Percentiles rank a stretch among this genome's conserved stretches.
Evolutionary conservation across 2,113 vertebrate genomes (phyloP).

Genomic region (Proterorhinus semilunaris): DNA sequence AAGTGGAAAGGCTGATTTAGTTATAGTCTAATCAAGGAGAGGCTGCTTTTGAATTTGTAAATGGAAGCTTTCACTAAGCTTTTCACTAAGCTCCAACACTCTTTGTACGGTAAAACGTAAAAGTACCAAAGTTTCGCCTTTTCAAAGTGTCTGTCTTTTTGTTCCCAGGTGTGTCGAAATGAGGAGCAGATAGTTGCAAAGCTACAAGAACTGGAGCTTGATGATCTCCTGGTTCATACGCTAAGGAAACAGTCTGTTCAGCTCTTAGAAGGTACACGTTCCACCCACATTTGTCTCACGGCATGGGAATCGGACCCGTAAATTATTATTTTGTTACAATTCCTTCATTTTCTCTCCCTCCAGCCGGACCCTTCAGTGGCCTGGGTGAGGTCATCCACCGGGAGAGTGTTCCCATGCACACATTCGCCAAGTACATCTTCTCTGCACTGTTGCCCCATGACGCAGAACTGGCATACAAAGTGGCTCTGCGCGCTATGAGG

Average conservation of each 20-base stretch:
- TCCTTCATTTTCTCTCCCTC: conserved; percentile 7
- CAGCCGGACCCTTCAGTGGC: conserved; percentile 96
- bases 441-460: conserved; percentile 93
- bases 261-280: conserved; percentile 87
- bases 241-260: conserved; percentile 91
- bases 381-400: conserved; percentile 96
- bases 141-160: background rate
- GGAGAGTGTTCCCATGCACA: conserved; percentile 98
- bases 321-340: background rate
- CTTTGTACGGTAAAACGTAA: background rate
- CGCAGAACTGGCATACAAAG: conserved; percentile 92
- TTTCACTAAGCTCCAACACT: background rate
- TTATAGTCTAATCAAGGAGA: conserved; percentile 13
- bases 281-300: background rate
- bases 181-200: conserved; percentile 95
- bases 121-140: background rate
- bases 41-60: conserved; percentile 2
- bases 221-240: conserved; percentile 88
- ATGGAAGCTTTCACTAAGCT: background rate
- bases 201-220: conserved; percentile 93
- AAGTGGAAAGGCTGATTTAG: conserved; percentile 18
- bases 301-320: background rate
- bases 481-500: conserved; percentile 97
- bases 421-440: conserved; percentile 97
- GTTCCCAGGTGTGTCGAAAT: conserved; percentile 86